Conservation (phyloP, 2,113 vertebrate species). For the Corythoichthys intestinalis region DNA sequence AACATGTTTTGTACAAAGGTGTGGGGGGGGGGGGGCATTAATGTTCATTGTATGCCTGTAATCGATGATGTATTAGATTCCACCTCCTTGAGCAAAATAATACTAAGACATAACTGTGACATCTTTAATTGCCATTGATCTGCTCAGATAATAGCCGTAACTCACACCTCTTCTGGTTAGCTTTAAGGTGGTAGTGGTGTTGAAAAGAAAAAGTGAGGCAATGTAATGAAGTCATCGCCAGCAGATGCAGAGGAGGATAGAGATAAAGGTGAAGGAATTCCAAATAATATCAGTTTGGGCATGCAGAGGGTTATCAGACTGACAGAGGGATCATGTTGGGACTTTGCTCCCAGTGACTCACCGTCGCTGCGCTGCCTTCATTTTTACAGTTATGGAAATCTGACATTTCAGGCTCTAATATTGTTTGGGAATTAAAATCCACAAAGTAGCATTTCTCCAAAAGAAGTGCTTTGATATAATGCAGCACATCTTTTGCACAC, state of each 20-base stretch:
- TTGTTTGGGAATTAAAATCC: neutral
- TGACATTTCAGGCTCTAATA: slow-evolving; percentile 23
- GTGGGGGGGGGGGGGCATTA: too few relatives aligned
- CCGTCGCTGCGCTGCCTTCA: slow-evolving; percentile 33
- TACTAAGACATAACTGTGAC: slow-evolving; percentile 13
- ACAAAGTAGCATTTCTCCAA: slow-evolving; percentile 3
- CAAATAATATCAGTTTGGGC: slow-evolving; percentile 68
- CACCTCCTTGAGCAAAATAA: slow-evolving; percentile 33
- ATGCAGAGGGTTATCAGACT: slow-evolving; percentile 48
- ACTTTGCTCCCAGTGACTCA: slow-evolving; percentile 47
- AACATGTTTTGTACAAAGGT: neutral
- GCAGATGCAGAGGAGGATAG: slow-evolving; percentile 63
- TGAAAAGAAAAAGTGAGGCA: slow-evolving; percentile 54
- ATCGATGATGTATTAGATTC: slow-evolving; percentile 26
- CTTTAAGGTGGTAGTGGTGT: slow-evolving; percentile 43
- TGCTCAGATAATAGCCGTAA: slow-evolving; percentile 16
- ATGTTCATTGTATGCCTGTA: too few relatives aligned
- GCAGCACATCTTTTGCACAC: neutral
- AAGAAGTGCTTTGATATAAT: slow-evolving; percentile 25
- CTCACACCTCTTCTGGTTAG: slow-evolving; percentile 22
- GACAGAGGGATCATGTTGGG: slow-evolving; percentile 47
- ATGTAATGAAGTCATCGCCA: slow-evolving; percentile 68
- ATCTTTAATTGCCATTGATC: slow-evolving; percentile 35
- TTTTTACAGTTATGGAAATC: slow-evolving; percentile 31
- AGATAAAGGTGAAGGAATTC: slow-evolving; percentile 67